These are phyloP conservation scores for Galeruca laticollis DNA, from an alignment of 2,888 invertebrate genomes.

Conservation along the genomic window DNA sequence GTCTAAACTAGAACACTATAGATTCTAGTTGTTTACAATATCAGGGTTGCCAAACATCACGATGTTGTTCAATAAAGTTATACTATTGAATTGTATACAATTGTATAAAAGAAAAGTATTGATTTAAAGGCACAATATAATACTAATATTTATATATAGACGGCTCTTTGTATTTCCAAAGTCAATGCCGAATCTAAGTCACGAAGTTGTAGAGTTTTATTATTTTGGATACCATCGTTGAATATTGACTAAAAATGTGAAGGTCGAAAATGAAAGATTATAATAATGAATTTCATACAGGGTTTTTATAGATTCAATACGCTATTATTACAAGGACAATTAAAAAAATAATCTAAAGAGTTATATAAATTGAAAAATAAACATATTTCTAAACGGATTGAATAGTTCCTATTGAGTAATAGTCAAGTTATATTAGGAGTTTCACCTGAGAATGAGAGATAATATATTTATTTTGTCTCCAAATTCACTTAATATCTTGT, in stretches of 20 bases:
- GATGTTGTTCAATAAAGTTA: constrained; percentile 1
- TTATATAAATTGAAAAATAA: too few species aligned
- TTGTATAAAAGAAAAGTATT: constrained; percentile 21
- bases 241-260: constrained; percentile 28
- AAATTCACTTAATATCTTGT: too few species aligned
- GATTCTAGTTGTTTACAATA: too few species aligned
- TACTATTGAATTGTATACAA: constrained; percentile 14
- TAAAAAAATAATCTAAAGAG: too few species aligned
- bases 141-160: constrained; percentile 39
- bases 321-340: too few species aligned
- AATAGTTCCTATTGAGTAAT: too few species aligned
- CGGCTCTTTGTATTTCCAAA: constrained; percentile 35
- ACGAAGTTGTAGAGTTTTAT: constrained; percentile 36
- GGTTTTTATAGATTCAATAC: neutral
- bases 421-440: too few species aligned
- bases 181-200: constrained; percentile 38
- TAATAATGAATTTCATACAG: constrained; percentile 3
- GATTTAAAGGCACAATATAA: constrained; percentile 15
- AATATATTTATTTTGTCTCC: too few species aligned
- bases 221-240: constrained; percentile 23
- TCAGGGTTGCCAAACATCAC: neutral
- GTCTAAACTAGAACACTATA: too few species aligned
- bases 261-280: constrained; percentile 22
- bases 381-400: too few species aligned
- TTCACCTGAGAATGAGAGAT: too few species aligned